phyloP scores from a whole-genome alignment of 2,113 vertebrate species.

The Lamprotornis superbus region DNA sequence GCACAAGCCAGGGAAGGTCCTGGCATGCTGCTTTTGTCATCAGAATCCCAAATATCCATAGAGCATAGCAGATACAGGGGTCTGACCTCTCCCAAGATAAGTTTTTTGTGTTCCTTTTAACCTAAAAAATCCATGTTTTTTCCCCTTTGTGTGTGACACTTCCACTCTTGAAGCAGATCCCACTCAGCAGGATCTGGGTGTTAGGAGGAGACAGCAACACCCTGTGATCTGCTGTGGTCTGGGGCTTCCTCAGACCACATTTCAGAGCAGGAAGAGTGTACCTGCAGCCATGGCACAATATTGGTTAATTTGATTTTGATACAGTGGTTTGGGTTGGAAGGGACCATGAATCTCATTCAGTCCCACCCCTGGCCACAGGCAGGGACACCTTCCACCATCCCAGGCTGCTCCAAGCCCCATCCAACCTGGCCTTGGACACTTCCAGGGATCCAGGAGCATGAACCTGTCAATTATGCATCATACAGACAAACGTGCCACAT shows the following conservation, averaged over 20 bases:
- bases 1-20: background rate
- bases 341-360: background rate
- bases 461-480: background rate
- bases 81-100: fast-evolving
- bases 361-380: background rate
- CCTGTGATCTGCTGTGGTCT: background rate
- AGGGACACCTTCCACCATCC: background rate
- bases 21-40: background rate
- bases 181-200: background rate
- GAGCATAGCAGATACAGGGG: fast-evolving
- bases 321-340: background rate
- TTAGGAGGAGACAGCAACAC: background rate
- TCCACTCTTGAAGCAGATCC: background rate
- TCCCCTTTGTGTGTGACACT: fast-evolving
- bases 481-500: fast-evolving
- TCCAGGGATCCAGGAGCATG: background rate
- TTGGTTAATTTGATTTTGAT: background rate
- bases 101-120: background rate
- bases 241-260: background rate
- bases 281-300: fast-evolving
- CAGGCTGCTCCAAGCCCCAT: fast-evolving
- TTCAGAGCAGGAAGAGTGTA: background rate
- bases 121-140: background rate
- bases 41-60: background rate
- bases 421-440: background rate